Percentiles rank a stretch among this genome's conserved stretches.
These are phyloP conservation scores for Tetrao urogallus DNA, from an alignment of 2,113 vertebrate species.

Conservation along the genomic window DNA sequence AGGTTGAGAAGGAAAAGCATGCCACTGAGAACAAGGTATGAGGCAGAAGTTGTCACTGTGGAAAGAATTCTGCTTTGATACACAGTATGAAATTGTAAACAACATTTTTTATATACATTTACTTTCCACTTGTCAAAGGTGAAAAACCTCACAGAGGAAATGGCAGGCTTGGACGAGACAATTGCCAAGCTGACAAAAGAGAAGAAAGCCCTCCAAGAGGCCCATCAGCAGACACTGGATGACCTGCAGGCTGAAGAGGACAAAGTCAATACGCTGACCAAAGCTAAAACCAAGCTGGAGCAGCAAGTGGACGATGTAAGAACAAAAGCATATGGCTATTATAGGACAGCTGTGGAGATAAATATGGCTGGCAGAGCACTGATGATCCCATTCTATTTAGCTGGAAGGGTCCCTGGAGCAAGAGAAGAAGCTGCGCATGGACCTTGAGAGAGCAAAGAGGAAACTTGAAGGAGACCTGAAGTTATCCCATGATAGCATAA, in stretches of 20 bases:
- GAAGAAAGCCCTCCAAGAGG: slow-evolving; percentile 83
- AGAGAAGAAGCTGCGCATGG: no score
- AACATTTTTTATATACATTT: neutral
- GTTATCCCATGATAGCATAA: no score
- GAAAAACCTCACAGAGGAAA: slow-evolving; percentile 83
- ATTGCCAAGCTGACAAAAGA: slow-evolving; percentile 85
- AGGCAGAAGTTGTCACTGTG: no score
- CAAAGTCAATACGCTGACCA: slow-evolving; percentile 19
- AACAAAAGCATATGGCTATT: neutral
- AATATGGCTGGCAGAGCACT: no score
- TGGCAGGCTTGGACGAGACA: slow-evolving; percentile 83
- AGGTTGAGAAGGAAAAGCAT: no score
- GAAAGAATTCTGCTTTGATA: neutral
- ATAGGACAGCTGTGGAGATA: no score
- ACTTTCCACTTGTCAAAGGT: slow-evolving; percentile 58
- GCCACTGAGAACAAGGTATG: no score
- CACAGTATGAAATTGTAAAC: neutral
- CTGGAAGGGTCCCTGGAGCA: no score
- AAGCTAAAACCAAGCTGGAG: neutral
- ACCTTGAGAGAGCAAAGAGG: no score
- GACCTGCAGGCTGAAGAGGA: slow-evolving; percentile 81
- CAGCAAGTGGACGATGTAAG: neutral
- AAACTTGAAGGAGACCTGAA: no score
- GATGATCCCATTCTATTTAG: no score
- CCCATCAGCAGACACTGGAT: slow-evolving; percentile 79